A percentile compares a stretch with the other conserved stretches of the same genome.
Conservation (phyloP, 1,140 invertebrate genomes). For the Thaumatotibia leucotreta region DNA sequence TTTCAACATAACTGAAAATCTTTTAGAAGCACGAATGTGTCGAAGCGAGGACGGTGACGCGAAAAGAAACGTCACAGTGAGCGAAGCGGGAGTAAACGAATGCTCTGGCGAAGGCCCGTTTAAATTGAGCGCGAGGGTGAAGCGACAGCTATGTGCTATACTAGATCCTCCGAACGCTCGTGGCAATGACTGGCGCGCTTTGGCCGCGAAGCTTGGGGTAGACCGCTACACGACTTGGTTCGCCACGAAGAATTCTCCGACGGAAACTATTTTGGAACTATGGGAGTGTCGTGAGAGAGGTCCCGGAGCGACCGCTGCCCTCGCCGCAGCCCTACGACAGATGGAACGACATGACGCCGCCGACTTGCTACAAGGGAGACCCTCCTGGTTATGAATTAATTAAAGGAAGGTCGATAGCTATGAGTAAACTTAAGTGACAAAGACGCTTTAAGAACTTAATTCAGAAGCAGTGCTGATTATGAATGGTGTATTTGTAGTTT, state of each 20-base stretch:
- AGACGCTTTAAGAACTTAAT: not conserved
- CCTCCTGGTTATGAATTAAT: constrained; percentile 69
- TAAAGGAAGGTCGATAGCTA: not conserved
- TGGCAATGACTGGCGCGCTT: constrained; percentile 96
- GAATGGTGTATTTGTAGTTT: not conserved
- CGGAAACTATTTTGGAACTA: constrained; percentile 95
- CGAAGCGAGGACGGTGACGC: constrained; percentile 62
- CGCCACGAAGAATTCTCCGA: constrained; percentile 96
- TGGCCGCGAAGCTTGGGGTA: constrained; percentile 92
- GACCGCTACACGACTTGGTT: constrained; percentile 98
- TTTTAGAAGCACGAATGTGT: constrained; percentile 61
- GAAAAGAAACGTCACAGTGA: constrained; percentile 76
- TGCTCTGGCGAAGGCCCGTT: constrained; percentile 79
- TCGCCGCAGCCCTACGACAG: constrained; percentile 91
- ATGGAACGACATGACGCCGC: constrained; percentile 95
- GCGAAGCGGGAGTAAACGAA: constrained; percentile 77
- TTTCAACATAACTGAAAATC: constrained; percentile 67
- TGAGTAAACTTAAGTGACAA: not conserved
- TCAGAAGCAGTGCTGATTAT: not conserved
- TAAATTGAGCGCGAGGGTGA: constrained; percentile 88
- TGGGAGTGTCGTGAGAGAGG: constrained; percentile 96
- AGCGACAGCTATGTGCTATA: constrained; percentile 90
- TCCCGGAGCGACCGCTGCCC: constrained; percentile 90
- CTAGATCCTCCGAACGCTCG: constrained; percentile 93
- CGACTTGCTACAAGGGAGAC: constrained; percentile 57